phyloP scores from a whole-genome alignment of 2,888 invertebrate species.

The Agrotis exclamationis region DNA sequence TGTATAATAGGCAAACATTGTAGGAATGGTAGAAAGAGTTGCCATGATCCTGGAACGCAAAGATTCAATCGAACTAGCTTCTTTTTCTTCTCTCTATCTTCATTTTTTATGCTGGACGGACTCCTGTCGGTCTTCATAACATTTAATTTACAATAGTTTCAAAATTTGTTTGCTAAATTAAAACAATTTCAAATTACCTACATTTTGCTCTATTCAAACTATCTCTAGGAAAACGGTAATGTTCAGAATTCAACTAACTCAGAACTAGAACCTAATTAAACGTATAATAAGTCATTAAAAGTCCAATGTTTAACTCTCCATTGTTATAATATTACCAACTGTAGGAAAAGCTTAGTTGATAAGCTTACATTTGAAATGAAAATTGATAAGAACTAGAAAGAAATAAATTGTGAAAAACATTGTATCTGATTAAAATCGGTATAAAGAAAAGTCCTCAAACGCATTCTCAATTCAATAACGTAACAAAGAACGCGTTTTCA shows the following conservation, averaged over 20 bases:
- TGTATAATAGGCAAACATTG: too few relatives aligned
- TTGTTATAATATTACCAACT: background rate
- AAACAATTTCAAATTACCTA: background rate
- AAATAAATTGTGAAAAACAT: background rate
- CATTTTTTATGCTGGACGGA: background rate
- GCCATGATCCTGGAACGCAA: too few relatives aligned
- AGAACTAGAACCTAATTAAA: background rate
- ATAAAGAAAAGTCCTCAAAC: background rate
- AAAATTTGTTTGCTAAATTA: background rate
- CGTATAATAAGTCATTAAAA: conserved; percentile 3
- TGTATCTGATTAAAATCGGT: background rate
- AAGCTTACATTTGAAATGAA: background rate
- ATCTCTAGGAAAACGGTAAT: background rate
- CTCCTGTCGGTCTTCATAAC: background rate
- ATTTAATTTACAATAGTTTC: background rate
- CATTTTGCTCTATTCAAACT: background rate
- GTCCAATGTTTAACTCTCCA: conserved; percentile 3
- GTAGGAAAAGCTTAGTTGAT: background rate
- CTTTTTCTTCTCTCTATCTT: too few relatives aligned
- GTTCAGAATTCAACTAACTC: conserved; percentile 1
- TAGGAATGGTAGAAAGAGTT: too few relatives aligned
- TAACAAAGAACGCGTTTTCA: background rate
- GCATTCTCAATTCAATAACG: background rate
- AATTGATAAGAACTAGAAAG: background rate
- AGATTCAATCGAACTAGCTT: too few relatives aligned